Conservation (phyloP, 2,888 invertebrate genomes). For the Plutella xylostella region DNA sequence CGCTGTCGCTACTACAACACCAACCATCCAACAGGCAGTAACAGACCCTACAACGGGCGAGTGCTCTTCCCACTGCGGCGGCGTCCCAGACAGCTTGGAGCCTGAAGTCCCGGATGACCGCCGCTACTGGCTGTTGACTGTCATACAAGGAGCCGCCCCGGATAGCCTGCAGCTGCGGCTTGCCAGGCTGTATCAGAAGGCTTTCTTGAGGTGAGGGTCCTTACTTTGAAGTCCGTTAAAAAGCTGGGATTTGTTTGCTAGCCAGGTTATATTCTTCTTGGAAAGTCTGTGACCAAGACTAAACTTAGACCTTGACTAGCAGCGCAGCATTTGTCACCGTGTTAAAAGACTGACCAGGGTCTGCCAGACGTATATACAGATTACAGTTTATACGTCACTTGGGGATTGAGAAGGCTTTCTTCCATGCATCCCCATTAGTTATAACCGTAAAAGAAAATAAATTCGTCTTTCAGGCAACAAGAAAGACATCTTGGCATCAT, state of each 20-base stretch:
- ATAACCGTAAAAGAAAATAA: too few species aligned
- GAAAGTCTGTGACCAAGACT: too few species aligned
- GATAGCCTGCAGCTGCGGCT: constrained; percentile 79
- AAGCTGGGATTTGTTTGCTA: not conserved
- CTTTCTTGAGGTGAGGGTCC: constrained; percentile 76
- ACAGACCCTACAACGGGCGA: constrained; percentile 60
- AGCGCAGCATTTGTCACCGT: too few species aligned
- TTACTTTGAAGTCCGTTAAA: not conserved
- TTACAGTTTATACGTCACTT: too few species aligned
- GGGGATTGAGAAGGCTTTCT: too few species aligned
- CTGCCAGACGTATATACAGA: too few species aligned
- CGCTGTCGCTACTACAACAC: too few species aligned
- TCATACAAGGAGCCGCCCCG: constrained; percentile 71
- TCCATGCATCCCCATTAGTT: too few species aligned
- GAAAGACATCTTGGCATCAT: constrained; percentile 82
- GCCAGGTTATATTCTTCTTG: too few species aligned
- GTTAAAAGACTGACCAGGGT: too few species aligned
- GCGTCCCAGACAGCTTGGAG: constrained; percentile 55
- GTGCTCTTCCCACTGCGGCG: constrained; percentile 63
- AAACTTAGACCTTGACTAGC: too few species aligned
- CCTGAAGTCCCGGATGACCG: constrained; percentile 72
- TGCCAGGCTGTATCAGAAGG: constrained; percentile 82
- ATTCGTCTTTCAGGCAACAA: constrained; percentile 75
- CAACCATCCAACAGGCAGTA: constrained; percentile 38
- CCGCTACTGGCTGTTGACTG: constrained; percentile 86